Evolutionary conservation across 2,113 vertebrate species (phyloP).

Genomic region (Rissa tridactyla): DNA sequence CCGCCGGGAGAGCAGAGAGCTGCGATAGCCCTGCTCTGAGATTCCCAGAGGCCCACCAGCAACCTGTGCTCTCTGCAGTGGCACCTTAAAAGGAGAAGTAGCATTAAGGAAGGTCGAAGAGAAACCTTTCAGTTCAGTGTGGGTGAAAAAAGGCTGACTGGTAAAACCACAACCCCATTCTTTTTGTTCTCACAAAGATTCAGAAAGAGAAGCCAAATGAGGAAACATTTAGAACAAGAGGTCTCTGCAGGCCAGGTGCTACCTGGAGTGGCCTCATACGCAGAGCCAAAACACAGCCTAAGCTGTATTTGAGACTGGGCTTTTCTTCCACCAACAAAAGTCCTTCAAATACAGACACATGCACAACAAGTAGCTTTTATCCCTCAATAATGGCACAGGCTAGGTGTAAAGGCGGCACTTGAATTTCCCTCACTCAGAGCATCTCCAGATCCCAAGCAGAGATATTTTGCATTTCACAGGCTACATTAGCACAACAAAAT

Average conservation of each 20-base stretch:
- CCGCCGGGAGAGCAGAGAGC: rapidly evolving
- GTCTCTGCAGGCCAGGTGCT: background rate
- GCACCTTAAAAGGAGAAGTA: background rate
- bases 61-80: background rate
- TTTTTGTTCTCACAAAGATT: background rate
- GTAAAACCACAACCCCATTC: background rate
- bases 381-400: background rate
- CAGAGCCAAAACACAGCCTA: background rate
- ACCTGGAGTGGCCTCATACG: background rate
- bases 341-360: rapidly evolving
- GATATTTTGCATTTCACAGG: background rate
- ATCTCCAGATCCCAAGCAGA: background rate
- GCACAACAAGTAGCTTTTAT: rapidly evolving
- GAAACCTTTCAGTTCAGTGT: background rate
- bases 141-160: background rate
- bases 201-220: background rate
- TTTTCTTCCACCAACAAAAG: background rate
- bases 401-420: background rate
- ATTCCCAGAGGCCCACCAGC: background rate
- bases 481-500: background rate
- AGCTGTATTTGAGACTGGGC: too few relatives aligned
- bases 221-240: background rate
- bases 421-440: background rate
- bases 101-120: background rate
- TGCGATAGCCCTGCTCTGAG: background rate